Percentiles rank a stretch among this genome's conserved stretches.
Evolutionary conservation across 2,113 vertebrate species (phyloP).

Genomic region (Phrynosoma platyrhinos): DNA sequence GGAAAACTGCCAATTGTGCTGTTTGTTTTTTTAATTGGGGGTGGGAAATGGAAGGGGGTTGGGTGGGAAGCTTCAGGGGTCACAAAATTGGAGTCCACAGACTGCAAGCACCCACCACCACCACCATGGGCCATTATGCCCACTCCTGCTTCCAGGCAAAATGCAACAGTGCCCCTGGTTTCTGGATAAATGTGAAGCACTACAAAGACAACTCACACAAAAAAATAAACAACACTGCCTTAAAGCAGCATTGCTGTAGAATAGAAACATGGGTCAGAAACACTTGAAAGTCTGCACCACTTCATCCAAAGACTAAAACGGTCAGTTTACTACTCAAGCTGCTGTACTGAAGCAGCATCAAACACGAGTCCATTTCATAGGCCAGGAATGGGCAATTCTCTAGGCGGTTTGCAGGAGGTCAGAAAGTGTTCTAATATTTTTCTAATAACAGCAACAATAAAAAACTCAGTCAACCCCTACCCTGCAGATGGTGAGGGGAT

Average conservation of each 20-base stretch:
- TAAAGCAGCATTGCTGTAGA: neutral
- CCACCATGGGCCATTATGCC: neutral
- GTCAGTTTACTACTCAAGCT: neutral
- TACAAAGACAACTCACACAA: neutral
- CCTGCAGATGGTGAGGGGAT: neutral
- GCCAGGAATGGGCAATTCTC: neutral
- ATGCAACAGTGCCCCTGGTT: neutral
- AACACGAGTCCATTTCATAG: neutral
- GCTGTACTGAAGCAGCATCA: neutral
- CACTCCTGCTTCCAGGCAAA: neutral
- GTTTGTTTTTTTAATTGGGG: neutral
- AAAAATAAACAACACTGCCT: neutral
- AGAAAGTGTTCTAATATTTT: neutral
- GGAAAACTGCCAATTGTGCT: too few species aligned
- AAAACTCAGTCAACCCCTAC: neutral
- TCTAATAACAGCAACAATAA: neutral
- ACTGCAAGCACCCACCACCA: rapidly evolving
- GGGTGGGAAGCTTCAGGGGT: too few species aligned
- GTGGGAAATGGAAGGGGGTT: too few species aligned
- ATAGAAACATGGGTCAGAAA: neutral
- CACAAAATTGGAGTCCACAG: neutral
- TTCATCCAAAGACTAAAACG: neutral
- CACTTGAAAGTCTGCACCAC: neutral
- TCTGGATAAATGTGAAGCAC: neutral
- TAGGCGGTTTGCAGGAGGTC: neutral